These are phyloP conservation scores for Hippocampus abdominalis DNA, from an alignment of 2,113 vertebrate species.

Conservation along the genomic window DNA sequence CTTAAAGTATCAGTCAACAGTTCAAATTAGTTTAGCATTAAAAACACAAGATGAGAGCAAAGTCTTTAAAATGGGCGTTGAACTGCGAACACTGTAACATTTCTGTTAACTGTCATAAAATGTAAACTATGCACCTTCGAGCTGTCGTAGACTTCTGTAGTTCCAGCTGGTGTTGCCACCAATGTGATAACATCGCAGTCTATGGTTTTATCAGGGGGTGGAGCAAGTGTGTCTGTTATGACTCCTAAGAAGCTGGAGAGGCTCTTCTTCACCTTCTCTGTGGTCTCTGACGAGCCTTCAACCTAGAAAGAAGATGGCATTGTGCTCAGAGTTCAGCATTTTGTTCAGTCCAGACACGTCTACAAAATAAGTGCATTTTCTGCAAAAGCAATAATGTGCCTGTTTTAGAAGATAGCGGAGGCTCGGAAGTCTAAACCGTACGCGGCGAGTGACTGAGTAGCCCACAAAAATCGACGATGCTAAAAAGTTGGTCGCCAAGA, in stretches of 20 bases:
- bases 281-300: conserved; percentile 86
- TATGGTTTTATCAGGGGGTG: conserved; percentile 93
- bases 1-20: neutral
- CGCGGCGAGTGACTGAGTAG: no score
- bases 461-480: no score
- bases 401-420: no score
- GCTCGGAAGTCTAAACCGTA: no score
- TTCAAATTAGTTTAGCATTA: neutral
- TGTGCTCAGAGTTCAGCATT: neutral
- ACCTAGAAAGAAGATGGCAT: conserved; percentile 60
- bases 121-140: conserved; percentile 78
- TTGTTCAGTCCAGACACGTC: neutral
- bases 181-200: conserved; percentile 96
- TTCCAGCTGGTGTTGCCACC: conserved; percentile 91
- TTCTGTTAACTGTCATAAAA: neutral
- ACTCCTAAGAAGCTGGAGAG: conserved; percentile 92
- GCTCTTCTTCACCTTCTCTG: conserved; percentile 92
- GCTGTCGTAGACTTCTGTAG: conserved; percentile 92
- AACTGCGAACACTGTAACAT: neutral
- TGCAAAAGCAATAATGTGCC: neutral
- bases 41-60: neutral
- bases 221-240: conserved; percentile 94
- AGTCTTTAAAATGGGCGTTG: neutral
- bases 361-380: neutral
- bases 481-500: no score